Evolutionary conservation across 2,888 invertebrate species (phyloP), one percentile per base, ranked within the genome.

Genomic region (Zygaena filipendulae): DNA sequence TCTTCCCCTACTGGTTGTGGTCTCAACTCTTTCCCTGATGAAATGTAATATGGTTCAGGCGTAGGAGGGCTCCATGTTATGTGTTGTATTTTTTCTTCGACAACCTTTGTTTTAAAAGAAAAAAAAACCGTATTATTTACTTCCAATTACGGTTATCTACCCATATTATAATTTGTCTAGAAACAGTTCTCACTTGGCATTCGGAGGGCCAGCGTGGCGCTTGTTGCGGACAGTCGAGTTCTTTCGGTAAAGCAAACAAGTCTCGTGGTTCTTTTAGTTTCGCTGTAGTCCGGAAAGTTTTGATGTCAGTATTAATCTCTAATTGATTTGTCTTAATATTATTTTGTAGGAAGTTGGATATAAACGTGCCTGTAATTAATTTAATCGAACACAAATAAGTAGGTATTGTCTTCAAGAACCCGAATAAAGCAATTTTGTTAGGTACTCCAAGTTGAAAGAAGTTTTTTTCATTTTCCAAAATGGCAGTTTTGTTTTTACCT

Each of bases 1-100:
- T 93, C 93, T 58, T 93, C 92, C 8, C 92, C 92, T 4, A 93
- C 87, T 2, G 93, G 92, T 54, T 90, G 90, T 21, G 93, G 93
- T 54, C 86, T 87, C 11, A 90, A 82, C 69, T 94, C 94, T 52
- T 86, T 85, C 23, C 92, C 92, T 12, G 87, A 87, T 21, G 86
- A 79, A 25, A 82, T 71, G 59, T 93, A 95, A 62, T 93, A 94
- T 1, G 88, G 86, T 57, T 96, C 95, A 22, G 91, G 89, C 20
- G 83, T 77, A 2, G 85, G 62, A 3, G 92, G 90, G 38, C 81
- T 80, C 72, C 87, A 87, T 20, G 84, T 83, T 46, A 93, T 84
- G 57, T 95, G 95, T 42, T 84, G 83, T 43, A 95, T 84, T 52
- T 87, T 84, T 52, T 92, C 91, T 45, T 90, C 88, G 39, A 94